phyloP scores from a whole-genome alignment of 2,113 vertebrate species.

The Dipodomys merriami region DNA sequence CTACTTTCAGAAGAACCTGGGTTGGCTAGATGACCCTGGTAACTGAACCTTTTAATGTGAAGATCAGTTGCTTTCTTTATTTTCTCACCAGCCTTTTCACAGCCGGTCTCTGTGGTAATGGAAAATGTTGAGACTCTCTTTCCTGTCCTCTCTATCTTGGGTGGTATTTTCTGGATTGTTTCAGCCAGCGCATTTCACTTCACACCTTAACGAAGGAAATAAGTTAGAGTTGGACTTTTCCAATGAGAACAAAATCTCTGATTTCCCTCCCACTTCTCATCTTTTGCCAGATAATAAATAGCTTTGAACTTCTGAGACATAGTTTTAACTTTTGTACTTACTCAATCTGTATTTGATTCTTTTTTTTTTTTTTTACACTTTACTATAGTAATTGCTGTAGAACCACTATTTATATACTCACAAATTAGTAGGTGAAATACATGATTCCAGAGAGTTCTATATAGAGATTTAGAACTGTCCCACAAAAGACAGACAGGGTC shows the following conservation, averaged over 20 bases:
- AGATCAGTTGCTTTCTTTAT: background rate
- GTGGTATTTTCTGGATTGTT: conserved; percentile 14
- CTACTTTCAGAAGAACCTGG: background rate
- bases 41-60: conserved; percentile 19
- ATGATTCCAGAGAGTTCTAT: conserved; percentile 56
- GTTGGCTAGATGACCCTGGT: conserved; percentile 39
- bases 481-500: too few species aligned
- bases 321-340: background rate
- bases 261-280: conserved; percentile 16
- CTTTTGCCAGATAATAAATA: conserved; percentile 45
- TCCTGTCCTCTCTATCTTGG: background rate
- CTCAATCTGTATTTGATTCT: conserved; percentile 7
- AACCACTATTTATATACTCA: conserved; percentile 53
- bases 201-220: conserved; percentile 9
- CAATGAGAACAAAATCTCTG: background rate
- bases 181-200: conserved; percentile 47
- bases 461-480: background rate
- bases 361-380: conserved; percentile 58
- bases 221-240: background rate
- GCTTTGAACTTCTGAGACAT: conserved; percentile 18
- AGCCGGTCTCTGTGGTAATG: conserved; percentile 47
- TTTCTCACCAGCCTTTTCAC: background rate
- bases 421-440: conserved; percentile 30
- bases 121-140: conserved; percentile 53
- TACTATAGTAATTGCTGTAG: conserved; percentile 41